phyloP scores from a whole-genome alignment of 2,888 invertebrate species.

The Aphodius granarius region DNA sequence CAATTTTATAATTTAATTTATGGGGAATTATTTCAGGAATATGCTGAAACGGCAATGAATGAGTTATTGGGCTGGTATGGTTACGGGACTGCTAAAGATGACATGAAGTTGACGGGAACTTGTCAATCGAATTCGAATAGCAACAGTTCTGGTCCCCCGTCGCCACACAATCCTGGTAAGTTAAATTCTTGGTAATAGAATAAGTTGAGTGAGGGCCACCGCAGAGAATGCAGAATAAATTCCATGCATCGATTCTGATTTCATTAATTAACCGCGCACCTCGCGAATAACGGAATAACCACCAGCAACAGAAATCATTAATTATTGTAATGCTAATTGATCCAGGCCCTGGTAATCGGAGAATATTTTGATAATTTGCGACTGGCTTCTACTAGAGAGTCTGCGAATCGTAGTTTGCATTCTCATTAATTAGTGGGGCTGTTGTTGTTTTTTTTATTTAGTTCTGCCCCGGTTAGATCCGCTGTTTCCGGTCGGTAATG shows the following conservation, averaged over 20 bases:
- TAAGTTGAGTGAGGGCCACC: too few relatives aligned
- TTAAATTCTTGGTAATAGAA: background rate
- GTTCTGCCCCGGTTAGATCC: background rate
- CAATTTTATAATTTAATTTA: too few relatives aligned
- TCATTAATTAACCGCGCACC: background rate
- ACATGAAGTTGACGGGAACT: conserved; percentile 48
- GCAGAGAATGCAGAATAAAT: too few relatives aligned
- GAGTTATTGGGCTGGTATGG: conserved; percentile 92
- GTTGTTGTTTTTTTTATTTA: background rate
- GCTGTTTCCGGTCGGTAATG: background rate
- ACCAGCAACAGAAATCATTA: background rate
- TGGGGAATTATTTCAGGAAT: conserved; percentile 66
- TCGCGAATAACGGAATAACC: background rate
- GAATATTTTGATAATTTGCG: conserved; percentile 30
- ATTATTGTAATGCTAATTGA: conserved; percentile 4
- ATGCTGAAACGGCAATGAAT: conserved; percentile 91
- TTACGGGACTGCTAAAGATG: conserved; percentile 71
- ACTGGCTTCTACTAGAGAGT: background rate
- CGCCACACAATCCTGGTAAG: conserved; percentile 49
- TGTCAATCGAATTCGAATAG: conserved; percentile 56
- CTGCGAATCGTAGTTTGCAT: background rate
- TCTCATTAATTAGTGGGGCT: background rate
- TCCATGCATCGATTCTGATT: too few relatives aligned
- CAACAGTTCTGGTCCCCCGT: conserved; percentile 52
- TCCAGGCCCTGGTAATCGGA: conserved; percentile 3